Base-by-base conservation (phyloP, 2,113 vertebrate species). In the Trochalopteron elliotii region DNA sequence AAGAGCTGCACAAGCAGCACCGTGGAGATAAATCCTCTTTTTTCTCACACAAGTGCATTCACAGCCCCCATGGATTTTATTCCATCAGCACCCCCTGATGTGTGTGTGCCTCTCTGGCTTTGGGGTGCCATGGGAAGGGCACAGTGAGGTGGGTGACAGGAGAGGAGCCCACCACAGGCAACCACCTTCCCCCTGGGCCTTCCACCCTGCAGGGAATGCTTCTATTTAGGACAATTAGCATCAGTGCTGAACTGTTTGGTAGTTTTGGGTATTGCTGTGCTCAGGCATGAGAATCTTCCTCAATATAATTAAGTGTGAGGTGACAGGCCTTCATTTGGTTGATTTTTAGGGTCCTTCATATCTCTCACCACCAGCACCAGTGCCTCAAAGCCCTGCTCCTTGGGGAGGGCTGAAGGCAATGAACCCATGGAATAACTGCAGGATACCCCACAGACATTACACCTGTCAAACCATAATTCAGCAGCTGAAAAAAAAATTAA, bases 281-380 rank as follows among this genome's bases (percentile, higher is more conserved):
- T 49, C 59, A 64, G 93, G 83, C 61, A 91, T 11, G 30, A 72
- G 53, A 90, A 92, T 72, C 9, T 68, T 82, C 94, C 82, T 89
- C 39, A 31, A 59, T 87, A 90, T 86, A 96, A 92, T 89, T 40
- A 63, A 63, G 25, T 86, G 44, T 92, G 83, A 94, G 81, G 59
- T 69, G 89, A 84, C 61, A 97, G 56, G 44, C 28, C 70, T 59
- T 93, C 76, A 64, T 49, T 49, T 89, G 67, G 89, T 78, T 95
- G 59, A 90, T 97, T 97, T 96, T 96, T 86, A 86, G 90, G 82
- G 67, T 45, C 72, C 60, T 97, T 94, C 79, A 15, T 97, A 88
- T 97, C 94, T 94, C 69, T 45, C 55, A 40, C 55, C 83, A 87
- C 89, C 97, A 98, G 95, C 12, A 14, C 74, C 68, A 50, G 81